Base-by-base conservation (phyloP, 1,140 invertebrate genomes). In the Notospermus geniculatus region DNA sequence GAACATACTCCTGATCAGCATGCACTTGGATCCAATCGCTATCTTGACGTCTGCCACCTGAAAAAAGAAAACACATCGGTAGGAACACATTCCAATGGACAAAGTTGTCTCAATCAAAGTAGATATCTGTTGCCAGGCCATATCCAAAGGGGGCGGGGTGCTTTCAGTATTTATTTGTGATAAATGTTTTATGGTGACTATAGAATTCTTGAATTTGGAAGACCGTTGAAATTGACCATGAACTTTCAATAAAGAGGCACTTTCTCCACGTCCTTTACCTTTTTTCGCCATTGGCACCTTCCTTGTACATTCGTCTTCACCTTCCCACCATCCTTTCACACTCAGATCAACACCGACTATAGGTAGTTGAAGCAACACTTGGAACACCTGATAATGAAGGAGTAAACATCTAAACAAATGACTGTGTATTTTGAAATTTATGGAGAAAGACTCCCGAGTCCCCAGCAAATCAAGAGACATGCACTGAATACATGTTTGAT, bases 1-100 rank as follows among this genome's bases (percentile, higher is more conserved):
- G 74, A 0, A 87, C 87, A 75, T 91, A 94, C 69, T 91, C 90
- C 77, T 87, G 83, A 62, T 88, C 85, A 59, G 86, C 84, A 68
- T 87, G 85, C 32, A 92, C 79, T n/a, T 83, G 72, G 13, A 89
- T 76, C 85, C 84, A 88, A 11, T 77, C 65, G 5, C 45, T 54
- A 17, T 75, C 71, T 36, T 50, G 61, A 29, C 65, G 61, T 22
- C 55, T 45, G 1, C 70, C 70, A 62, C 66, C 75, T 77, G 30
- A 43, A 59, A 55, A 59, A 7, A 29, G 17, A 23, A 45, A 27
- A 41, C 17, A 4, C 32, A 36, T 36, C 32, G 32, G 4, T 4
- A 36, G 32, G 32, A 36, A 36, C 32, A 36, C 4, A 36, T 36
- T 4, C 32, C 15, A 36, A 36, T 36, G 32, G 4, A 7, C 2